Evolutionary conservation across 2,888 invertebrate species (phyloP).

Genomic region (Chydorus sphaericus): DNA sequence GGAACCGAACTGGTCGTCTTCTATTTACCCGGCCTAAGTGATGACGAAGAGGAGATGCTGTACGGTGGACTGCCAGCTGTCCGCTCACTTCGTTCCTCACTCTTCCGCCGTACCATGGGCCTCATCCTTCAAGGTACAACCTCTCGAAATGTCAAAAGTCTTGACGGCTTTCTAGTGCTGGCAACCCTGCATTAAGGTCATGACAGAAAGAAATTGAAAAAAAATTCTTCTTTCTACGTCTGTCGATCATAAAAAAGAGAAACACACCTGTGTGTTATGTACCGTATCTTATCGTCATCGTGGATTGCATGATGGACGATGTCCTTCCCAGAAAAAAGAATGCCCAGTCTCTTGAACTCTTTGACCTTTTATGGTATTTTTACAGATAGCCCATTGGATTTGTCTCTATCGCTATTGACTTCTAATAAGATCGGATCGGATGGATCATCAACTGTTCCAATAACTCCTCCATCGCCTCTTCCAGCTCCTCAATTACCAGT

Average conservation of each 20-base stretch:
- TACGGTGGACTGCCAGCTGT: constrained; percentile 52
- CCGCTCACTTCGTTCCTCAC: constrained; percentile 46
- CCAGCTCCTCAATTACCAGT: no score
- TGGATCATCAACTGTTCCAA: no score
- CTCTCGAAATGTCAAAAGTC: neutral
- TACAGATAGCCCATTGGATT: constrained; percentile 64
- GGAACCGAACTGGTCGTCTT: constrained; percentile 79
- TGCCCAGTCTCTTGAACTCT: no score
- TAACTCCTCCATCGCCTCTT: no score
- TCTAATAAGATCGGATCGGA: no score
- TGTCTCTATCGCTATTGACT: constrained; percentile 56
- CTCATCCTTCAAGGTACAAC: constrained; percentile 70
- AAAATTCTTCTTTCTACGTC: no score
- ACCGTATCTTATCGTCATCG: no score
- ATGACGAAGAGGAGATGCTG: constrained; percentile 47
- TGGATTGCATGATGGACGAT: no score
- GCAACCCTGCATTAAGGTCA: neutral
- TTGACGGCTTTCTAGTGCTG: neutral
- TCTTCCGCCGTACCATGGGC: constrained; percentile 77
- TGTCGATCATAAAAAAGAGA: no score
- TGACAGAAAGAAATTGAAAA: neutral
- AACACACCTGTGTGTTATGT: no score
- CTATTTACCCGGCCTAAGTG: constrained; percentile 60
- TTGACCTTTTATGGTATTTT: neutral
- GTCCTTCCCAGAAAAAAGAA: no score